Percentiles rank a stretch among this genome's conserved stretches.
Evolutionary conservation across 2,113 vertebrate genomes (phyloP).

Genomic region (Chroicocephalus ridibundus): DNA sequence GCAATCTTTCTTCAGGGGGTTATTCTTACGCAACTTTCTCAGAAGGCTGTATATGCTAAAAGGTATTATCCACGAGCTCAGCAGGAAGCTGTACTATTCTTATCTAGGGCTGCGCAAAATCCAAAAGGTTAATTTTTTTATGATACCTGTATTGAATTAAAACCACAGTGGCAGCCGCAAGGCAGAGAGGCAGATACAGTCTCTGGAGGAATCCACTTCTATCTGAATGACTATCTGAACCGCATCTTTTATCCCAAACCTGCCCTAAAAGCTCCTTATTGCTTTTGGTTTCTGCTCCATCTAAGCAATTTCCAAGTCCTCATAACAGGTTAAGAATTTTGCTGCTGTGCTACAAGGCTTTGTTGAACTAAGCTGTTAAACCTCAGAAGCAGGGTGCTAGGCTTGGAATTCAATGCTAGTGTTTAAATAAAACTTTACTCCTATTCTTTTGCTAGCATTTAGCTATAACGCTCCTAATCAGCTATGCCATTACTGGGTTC

Average conservation of each 20-base stretch:
- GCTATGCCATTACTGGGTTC: background rate
- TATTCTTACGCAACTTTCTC: background rate
- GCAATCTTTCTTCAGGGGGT: background rate
- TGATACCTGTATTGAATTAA: background rate
- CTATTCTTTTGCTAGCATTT: background rate
- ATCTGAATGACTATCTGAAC: background rate
- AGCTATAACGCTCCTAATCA: background rate
- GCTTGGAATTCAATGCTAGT: background rate
- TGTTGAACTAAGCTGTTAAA: background rate
- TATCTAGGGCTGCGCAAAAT: background rate
- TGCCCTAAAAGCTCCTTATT: background rate
- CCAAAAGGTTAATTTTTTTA: background rate
- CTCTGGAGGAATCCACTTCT: background rate
- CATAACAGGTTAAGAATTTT: background rate
- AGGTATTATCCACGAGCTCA: background rate
- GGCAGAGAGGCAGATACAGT: background rate
- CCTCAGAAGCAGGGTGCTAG: background rate
- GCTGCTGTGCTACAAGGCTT: background rate
- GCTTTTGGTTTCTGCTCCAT: background rate
- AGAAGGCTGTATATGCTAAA: background rate
- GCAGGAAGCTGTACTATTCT: background rate
- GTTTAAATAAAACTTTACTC: background rate
- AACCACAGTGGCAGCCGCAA: background rate
- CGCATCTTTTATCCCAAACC: background rate
- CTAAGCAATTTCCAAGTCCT: background rate